A percentile compares a stretch with the other conserved stretches of the same genome.
Evolutionary conservation across 2,797 vertebrate genomes (phyloP).

Genomic region (Mallotus villosus): DNA sequence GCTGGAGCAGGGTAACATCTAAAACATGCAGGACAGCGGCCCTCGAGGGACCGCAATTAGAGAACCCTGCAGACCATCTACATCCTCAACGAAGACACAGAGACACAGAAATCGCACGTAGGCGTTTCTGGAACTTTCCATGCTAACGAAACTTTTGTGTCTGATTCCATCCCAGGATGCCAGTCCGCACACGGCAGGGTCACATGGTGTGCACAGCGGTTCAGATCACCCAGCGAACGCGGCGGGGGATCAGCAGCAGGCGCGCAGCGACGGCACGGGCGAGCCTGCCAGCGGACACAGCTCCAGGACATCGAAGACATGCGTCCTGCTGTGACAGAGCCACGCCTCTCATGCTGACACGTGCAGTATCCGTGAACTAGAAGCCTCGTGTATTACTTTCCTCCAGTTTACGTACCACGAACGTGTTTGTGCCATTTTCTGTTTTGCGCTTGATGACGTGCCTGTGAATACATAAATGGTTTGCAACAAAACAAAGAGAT

Average conservation of each 20-base stretch:
- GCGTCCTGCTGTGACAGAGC: constrained; percentile 59
- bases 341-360: neutral
- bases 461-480: neutral
- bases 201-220: constrained; percentile 43
- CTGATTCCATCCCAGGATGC: constrained; percentile 7
- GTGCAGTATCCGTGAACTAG: neutral
- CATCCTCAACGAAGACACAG: no score
- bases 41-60: no score
- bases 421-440: neutral
- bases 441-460: neutral
- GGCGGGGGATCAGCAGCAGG: neutral
- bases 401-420: constrained; percentile 27
- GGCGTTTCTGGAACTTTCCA: no score
- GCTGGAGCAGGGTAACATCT: no score
- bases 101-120: no score
- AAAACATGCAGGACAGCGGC: no score
- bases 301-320: constrained; percentile 62
- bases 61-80: no score
- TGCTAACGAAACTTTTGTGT: neutral
- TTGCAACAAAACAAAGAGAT: no score
- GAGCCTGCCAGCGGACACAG: constrained; percentile 3
- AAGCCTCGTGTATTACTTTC: constrained; percentile 8
- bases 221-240: no score
- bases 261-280: constrained; percentile 18
- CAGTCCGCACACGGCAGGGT: neutral